Evolutionary conservation across 1,140 invertebrate species (phyloP), one percentile per base, ranked within the genome.

Genomic region (Acromyrmex echinatior): DNA sequence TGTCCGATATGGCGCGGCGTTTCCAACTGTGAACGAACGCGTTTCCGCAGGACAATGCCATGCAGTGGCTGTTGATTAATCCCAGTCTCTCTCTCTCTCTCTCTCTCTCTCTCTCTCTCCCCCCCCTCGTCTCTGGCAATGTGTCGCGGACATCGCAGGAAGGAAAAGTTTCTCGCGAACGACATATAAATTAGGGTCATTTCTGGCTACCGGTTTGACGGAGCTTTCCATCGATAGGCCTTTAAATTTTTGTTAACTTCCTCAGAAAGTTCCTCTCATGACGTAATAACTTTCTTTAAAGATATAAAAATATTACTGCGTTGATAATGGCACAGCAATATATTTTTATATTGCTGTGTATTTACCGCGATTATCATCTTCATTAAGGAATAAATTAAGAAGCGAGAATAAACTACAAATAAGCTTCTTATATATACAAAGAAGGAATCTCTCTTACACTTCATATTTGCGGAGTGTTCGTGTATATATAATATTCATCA

Each of bases 121-220:
- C 1, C 25, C 0, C 25, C 0, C 18, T 51, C 51, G 14, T 51
- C 53, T 62, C 70, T 49, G 45, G 28, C 82, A 51, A 53, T 9
- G 58, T 85, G 71, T 45, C 60, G 58, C 28, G 18, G 28, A 66
- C 16, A 77, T 63, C 58, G 14, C 82, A 66, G 82, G 82, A 85
- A 85, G 73, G 45, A 78, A 85, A 85, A 76, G 82, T 85, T 28
- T 62, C 56, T 45, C 28, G 58, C 74, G 53, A 10, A 25, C 82
- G n/a, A 66, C 62, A 66, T 78, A 77, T 74, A 85, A 77, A 78
- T 85, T 85, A 85, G 62, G 58, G 58, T 85, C 82, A 78, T 78
- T 51, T 78, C 71, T 56, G 39, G 58, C 45, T 74, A 84, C 60
- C 81, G 71, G 39, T 74, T 85, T 39, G 60, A 18, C 16, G n/a